phyloP scores from a whole-genome alignment of 2,888 invertebrate genomes.

The Trachelus iudaicus region DNA sequence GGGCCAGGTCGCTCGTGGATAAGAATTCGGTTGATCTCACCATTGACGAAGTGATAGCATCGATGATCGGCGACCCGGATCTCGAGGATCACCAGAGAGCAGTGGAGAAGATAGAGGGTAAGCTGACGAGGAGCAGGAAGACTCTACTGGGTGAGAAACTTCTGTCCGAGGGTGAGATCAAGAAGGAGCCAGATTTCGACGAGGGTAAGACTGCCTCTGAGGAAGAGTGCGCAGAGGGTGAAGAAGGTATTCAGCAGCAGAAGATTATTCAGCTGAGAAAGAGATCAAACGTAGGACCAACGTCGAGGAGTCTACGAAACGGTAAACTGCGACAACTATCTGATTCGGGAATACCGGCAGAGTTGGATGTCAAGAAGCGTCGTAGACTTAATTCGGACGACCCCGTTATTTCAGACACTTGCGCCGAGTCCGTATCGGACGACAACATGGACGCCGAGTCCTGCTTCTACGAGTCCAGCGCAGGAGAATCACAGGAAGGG shows the following conservation, averaged over 20 bases:
- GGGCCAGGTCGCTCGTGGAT: conserved; percentile 7
- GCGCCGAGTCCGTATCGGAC: conserved; percentile 37
- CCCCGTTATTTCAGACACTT: conserved; percentile 23
- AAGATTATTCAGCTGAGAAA: conserved; percentile 42
- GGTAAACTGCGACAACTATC: conserved; percentile 74
- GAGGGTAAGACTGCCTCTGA: conserved; percentile 40
- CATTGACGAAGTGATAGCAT: conserved; percentile 61
- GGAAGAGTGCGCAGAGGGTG: conserved; percentile 35
- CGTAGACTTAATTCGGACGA: conserved; percentile 51
- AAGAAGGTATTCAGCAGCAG: conserved; percentile 30
- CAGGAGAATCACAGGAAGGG: conserved; percentile 35
- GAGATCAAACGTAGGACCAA: conserved; percentile 43
- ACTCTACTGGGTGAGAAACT: conserved; percentile 46
- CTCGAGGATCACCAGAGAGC: conserved; percentile 40
- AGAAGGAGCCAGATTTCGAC: conserved; percentile 48
- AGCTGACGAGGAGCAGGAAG: conserved; percentile 47
- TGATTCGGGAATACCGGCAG: conserved; percentile 44
- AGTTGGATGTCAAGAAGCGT: conserved; percentile 46
- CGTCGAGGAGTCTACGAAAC: conserved; percentile 73
- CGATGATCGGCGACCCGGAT: conserved; percentile 54
- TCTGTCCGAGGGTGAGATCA: conserved; percentile 44
- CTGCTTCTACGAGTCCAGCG: conserved; percentile 46
- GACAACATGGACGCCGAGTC: conserved; percentile 46
- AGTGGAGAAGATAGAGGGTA: conserved; percentile 43
- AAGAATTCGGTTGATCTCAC: conserved; percentile 58